phyloP scores from a whole-genome alignment of 2,797 vertebrate species.

The Amblyopsis hoosieri region DNA sequence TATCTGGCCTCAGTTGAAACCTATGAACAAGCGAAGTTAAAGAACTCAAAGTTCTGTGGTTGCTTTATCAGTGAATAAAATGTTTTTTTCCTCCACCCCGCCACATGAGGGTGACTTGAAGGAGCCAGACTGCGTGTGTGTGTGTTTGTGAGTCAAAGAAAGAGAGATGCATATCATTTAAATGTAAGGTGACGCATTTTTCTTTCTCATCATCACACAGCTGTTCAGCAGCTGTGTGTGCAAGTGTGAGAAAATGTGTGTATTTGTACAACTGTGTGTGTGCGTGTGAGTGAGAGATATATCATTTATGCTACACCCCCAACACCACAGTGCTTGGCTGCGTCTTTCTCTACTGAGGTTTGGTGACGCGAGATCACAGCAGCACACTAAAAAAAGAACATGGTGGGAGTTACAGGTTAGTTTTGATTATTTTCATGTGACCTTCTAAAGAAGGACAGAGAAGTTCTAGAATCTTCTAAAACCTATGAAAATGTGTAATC shows the following conservation, averaged over 20 bases:
- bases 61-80: slow-evolving; percentile 39
- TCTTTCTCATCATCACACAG: slow-evolving; percentile 56
- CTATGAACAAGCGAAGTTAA: slow-evolving; percentile 1
- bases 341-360: slow-evolving; percentile 58
- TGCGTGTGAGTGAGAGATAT: slow-evolving; percentile 42
- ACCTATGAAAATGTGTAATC: neutral
- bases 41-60: slow-evolving; percentile 41
- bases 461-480: neutral
- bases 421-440: neutral
- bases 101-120: slow-evolving; percentile 29
- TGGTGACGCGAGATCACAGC: slow-evolving; percentile 54
- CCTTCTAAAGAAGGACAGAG: neutral
- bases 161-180: slow-evolving; percentile 52
- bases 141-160: slow-evolving; percentile 14
- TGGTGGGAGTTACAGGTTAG: slow-evolving; percentile 36
- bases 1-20: slow-evolving; percentile 30
- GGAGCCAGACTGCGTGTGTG: slow-evolving; percentile 27
- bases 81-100: neutral
- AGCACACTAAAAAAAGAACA: slow-evolving; percentile 36
- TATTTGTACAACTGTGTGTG: slow-evolving; percentile 38
- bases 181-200: slow-evolving; percentile 40
- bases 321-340: slow-evolving; percentile 54
- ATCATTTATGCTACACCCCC: slow-evolving; percentile 66
- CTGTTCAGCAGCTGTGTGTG: slow-evolving; percentile 69
- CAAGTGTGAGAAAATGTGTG: slow-evolving; percentile 63